Conservation (phyloP, 2,888 invertebrate species). For the Folsomia candida region DNA sequence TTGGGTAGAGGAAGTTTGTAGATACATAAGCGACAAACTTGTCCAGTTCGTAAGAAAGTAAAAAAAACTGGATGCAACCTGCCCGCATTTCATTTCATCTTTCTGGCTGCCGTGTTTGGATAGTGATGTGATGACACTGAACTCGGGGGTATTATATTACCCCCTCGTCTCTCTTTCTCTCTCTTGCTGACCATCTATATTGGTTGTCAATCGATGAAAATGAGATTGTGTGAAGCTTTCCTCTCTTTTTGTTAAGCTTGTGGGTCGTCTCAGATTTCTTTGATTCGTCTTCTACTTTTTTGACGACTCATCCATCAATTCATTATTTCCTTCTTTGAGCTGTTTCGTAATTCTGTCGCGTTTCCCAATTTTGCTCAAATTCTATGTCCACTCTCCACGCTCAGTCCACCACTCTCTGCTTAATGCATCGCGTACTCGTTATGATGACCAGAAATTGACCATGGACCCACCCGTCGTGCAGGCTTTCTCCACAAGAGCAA, state of each 20-base stretch:
- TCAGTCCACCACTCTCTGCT: too few relatives aligned
- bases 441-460: too few relatives aligned
- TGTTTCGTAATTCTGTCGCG: slow-evolving; percentile 26
- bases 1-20: too few relatives aligned
- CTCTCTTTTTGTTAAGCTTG: neutral
- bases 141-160: too few relatives aligned
- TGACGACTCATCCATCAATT: slow-evolving; percentile 25
- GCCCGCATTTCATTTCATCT: too few relatives aligned
- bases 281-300: neutral
- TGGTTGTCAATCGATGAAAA: neutral
- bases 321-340: slow-evolving; percentile 5
- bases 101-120: too few relatives aligned
- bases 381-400: slow-evolving; percentile 2
- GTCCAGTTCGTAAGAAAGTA: too few relatives aligned
- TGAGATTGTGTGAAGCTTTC: neutral
- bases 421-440: too few relatives aligned
- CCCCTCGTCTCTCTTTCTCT: too few relatives aligned
- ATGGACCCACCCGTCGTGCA: neutral
- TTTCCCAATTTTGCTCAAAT: slow-evolving; percentile 4
- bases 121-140: too few relatives aligned
- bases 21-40: too few relatives aligned
- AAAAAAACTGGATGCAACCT: too few relatives aligned
- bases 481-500: neutral
- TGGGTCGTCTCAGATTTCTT: neutral
- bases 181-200: neutral